Evolutionary conservation across 2,888 invertebrate species (phyloP).

Genomic region (Mythimna lalbum): DNA sequence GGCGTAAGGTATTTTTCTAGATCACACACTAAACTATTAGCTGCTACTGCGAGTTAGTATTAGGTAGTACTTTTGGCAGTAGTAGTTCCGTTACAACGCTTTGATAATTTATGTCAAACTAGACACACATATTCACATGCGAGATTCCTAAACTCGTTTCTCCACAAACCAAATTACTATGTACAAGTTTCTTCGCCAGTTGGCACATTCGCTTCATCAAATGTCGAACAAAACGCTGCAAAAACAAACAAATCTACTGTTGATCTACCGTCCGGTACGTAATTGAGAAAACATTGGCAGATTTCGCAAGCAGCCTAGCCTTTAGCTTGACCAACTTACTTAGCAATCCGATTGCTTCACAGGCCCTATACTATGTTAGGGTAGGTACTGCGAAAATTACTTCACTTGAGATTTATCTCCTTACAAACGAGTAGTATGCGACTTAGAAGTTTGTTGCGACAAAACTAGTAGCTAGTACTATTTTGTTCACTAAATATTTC

Average conservation of each 20-base stretch:
- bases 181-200: slow-evolving; percentile 14
- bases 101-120: not conserved
- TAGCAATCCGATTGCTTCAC: slow-evolving; percentile 61
- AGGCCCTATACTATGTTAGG: slow-evolving; percentile 28
- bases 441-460: slow-evolving; percentile 17
- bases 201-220: slow-evolving; percentile 18
- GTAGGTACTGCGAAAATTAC: slow-evolving; percentile 33
- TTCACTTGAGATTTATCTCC: slow-evolving; percentile 50
- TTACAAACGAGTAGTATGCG: slow-evolving; percentile 42
- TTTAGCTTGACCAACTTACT: slow-evolving; percentile 59
- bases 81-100: no score
- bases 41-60: not conserved
- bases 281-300: slow-evolving; percentile 53
- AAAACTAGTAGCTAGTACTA: slow-evolving; percentile 3
- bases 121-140: not conserved
- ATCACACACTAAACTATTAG: not conserved
- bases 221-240: slow-evolving; percentile 21
- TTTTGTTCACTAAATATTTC: not conserved
- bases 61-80: not conserved
- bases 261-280: slow-evolving; percentile 49
- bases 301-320: slow-evolving; percentile 60
- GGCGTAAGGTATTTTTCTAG: no score
- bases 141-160: slow-evolving; percentile 10
- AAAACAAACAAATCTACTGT: slow-evolving; percentile 52
- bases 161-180: not conserved